Base-by-base conservation (phyloP, 2,113 vertebrate genomes). In the Chionodraco myersi region DNA sequence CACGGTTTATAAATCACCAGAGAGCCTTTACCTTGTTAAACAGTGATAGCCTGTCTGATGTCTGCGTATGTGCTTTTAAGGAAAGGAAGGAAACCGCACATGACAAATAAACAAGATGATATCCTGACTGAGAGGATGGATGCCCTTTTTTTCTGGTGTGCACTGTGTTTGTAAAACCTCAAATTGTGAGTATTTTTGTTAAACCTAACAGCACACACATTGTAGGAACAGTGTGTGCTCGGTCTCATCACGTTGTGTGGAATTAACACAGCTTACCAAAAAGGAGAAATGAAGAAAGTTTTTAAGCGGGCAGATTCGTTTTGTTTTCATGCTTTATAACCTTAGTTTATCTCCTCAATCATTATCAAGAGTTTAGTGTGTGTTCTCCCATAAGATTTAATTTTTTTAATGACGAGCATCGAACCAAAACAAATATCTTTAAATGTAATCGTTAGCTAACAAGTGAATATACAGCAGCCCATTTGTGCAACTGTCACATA, bases 11-110 rank as follows among this genome's bases (percentile, higher is more conserved):
- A 88, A 89, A 88, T 82, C 87, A 80, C 79, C 75, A 36, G 80
- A 83, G 87, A 86, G 75, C 77, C 79, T 79, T 85, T 79, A 83
- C 71, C 76, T 84, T 83, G 82, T 75, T 86, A 91, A 91, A 88
- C 45, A 57, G 78, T 47, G 51, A 83, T 77, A 14, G 58, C 36
- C 47, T 76, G 80, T 83, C 81, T 82, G 83, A 88, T 88, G 83
- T 89, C 79, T 58, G 68, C 60, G 80, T 75, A 84, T 85, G 58
- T 56, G 80, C 79, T 78, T 86, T 89, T 79, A 84, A 77, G 78
- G 81, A 87, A 84, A 61, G 60, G 44, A 83, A 67, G 63, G 74
- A 86, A 86, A 63, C 51, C 36, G 6, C 73, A 80, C 6, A 75
- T 84, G 77, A 79, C 84, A 79, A 85, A 87, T 84, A 87, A 90